A percentile compares a stretch with the other conserved stretches of the same genome.
These are phyloP conservation scores for Pogonomyrmex californicus DNA, from an alignment of 1,140 invertebrate species.

Conservation along the genomic window DNA sequence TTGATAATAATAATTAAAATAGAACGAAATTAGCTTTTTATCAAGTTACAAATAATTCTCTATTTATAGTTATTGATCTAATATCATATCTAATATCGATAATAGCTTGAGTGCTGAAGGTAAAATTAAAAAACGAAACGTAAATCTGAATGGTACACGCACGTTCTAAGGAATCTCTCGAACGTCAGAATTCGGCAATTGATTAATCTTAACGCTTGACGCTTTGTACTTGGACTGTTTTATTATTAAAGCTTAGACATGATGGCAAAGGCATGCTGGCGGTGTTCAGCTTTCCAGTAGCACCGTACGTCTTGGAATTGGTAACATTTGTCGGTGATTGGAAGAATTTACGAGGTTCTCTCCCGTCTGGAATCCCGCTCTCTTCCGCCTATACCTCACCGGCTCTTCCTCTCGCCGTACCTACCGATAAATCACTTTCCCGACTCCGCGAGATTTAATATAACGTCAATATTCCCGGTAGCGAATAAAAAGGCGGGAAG, in stretches of 20 bases:
- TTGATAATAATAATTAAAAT: too few relatives aligned
- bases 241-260: slow-evolving; percentile 55
- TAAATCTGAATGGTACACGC: background rate
- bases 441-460: slow-evolving; percentile 79
- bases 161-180: background rate
- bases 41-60: too few relatives aligned
- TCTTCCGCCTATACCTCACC: slow-evolving; percentile 72
- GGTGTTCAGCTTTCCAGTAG: slow-evolving; percentile 37
- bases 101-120: background rate
- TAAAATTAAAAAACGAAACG: background rate
- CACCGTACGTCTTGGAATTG: slow-evolving; percentile 76
- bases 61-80: too few relatives aligned
- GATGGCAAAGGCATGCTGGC: background rate
- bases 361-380: slow-evolving; percentile 38
- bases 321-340: slow-evolving; percentile 84
- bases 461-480: slow-evolving; percentile 78
- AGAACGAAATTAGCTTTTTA: too few relatives aligned
- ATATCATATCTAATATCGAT: too few relatives aligned
- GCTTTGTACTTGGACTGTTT: slow-evolving; percentile 15
- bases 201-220: slow-evolving; percentile 25
- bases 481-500: slow-evolving; percentile 57
- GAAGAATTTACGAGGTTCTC: slow-evolving; percentile 80
- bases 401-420: slow-evolving; percentile 72
- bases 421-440: slow-evolving; percentile 82
- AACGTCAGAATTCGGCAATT: background rate